A percentile compares a stretch with the other conserved stretches of the same genome.
phyloP scores from a whole-genome alignment of 2,797 vertebrate species.

The Morelia viridis region DNA sequence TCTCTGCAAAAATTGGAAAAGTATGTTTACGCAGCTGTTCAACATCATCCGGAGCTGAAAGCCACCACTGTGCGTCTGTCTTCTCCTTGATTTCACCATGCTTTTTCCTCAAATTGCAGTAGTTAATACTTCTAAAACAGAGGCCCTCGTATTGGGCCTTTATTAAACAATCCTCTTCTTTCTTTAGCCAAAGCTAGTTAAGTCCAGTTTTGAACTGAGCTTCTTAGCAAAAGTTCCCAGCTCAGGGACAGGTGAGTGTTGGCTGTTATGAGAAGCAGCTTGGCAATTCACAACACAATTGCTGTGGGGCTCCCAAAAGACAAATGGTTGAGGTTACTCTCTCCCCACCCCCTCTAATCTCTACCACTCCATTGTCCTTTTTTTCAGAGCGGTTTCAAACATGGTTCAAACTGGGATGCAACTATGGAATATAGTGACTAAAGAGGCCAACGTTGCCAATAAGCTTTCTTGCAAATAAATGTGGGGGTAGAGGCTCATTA shows the following conservation, averaged over 20 bases:
- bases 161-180: background rate
- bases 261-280: background rate
- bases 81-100: background rate
- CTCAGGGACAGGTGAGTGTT: background rate
- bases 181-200: background rate
- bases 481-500: too few species aligned
- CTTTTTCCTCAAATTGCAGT: background rate
- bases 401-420: too few species aligned
- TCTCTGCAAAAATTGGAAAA: slow-evolving; percentile 23
- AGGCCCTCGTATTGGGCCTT: background rate
- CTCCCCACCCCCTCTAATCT: too few species aligned
- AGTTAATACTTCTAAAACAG: background rate
- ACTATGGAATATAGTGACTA: too few species aligned
- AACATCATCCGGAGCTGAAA: slow-evolving; percentile 17
- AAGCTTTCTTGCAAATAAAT: too few species aligned
- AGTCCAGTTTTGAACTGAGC: background rate
- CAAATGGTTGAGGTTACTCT: too few species aligned
- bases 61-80: background rate
- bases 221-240: background rate
- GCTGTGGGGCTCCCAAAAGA: too few species aligned
- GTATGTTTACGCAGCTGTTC: slow-evolving; percentile 39
- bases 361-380: too few species aligned
- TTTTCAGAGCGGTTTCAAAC: too few species aligned
- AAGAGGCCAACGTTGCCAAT: too few species aligned
- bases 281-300: background rate